These are phyloP conservation scores for Andricus curvator DNA, from an alignment of 2,888 invertebrate species.

Conservation along the genomic window DNA sequence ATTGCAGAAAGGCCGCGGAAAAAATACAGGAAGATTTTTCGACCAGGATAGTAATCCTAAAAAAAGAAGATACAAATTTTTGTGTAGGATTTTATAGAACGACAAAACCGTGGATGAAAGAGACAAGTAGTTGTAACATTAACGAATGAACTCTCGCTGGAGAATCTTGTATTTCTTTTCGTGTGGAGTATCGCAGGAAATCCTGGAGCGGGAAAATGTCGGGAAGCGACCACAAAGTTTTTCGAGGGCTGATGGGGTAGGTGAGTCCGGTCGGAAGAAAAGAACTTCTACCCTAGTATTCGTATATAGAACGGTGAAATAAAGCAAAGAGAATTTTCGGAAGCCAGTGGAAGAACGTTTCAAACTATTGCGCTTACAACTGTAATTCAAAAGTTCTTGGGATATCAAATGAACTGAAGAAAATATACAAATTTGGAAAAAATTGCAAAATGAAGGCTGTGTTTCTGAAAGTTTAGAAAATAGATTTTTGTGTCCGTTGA, in stretches of 20 bases:
- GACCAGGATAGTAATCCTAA: no score
- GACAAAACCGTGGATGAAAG: background rate
- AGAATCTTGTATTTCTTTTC: constrained; percentile 28
- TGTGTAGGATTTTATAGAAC: background rate
- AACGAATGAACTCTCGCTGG: constrained; percentile 18
- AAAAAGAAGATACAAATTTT: background rate
- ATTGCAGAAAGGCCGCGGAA: no score
- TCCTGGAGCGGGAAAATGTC: constrained; percentile 23
- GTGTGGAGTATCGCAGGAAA: constrained; percentile 21
- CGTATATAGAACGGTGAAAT: background rate
- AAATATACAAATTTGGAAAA: background rate
- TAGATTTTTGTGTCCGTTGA: no score
- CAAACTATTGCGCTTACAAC: no score
- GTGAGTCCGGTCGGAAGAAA: constrained; percentile 20
- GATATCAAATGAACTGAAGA: no score
- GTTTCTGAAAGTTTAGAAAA: no score
- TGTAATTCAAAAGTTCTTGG: no score
- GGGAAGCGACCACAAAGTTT: constrained; percentile 38
- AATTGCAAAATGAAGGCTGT: background rate
- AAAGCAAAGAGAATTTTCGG: background rate
- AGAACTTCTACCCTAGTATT: constrained; percentile 17
- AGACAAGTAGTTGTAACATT: background rate
- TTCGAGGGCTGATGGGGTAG: constrained; percentile 32
- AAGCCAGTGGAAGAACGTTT: background rate
- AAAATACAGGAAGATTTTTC: no score